A percentile compares a stretch with the other conserved stretches of the same genome.
Conservation (phyloP, 2,888 invertebrate genomes). For the Epistrophe eligans region DNA sequence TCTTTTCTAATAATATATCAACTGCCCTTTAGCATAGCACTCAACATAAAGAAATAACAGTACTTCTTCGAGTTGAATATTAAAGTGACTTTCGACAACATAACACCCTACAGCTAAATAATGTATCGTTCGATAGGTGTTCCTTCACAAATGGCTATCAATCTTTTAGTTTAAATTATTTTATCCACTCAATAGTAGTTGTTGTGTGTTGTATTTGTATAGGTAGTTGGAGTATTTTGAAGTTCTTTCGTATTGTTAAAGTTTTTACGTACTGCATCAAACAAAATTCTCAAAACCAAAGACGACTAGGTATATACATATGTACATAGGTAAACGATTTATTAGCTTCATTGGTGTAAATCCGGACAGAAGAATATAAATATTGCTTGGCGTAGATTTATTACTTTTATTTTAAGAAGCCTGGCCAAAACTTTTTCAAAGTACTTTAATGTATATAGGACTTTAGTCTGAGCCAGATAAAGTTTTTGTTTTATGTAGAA, state of each 20-base stretch:
- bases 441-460: background rate
- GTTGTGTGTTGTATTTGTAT: background rate
- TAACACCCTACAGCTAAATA: background rate
- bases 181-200: background rate
- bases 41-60: background rate
- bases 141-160: background rate
- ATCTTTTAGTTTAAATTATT: background rate
- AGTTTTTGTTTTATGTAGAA: too few species aligned
- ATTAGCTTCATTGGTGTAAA: slow-evolving; percentile 11
- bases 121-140: background rate
- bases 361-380: background rate
- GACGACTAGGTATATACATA: too few species aligned
- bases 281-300: background rate
- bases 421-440: background rate
- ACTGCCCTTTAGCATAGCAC: background rate
- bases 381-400: background rate
- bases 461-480: background rate
- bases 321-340: background rate
- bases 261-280: background rate
- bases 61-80: background rate
- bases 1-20: too few species aligned
- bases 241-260: background rate
- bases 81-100: background rate
- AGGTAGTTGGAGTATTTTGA: background rate
- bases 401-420: background rate